These are phyloP conservation scores for Ophion slaviceki DNA, from an alignment of 2,888 invertebrate genomes.

Conservation along the genomic window DNA sequence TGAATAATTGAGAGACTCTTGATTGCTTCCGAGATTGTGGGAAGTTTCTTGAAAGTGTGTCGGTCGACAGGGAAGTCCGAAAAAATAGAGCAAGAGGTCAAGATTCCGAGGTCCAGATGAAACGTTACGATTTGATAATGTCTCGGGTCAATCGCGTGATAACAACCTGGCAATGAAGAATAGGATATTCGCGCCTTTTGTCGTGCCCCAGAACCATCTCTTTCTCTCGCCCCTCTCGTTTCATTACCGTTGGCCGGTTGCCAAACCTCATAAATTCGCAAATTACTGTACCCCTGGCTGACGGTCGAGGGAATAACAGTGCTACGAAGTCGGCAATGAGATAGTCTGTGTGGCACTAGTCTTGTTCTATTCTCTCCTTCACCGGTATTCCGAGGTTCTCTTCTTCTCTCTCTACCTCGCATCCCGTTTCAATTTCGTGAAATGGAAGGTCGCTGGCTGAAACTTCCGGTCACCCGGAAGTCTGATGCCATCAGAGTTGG, in stretches of 20 bases:
- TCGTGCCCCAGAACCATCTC: conserved; percentile 41
- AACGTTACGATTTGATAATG: conserved; percentile 56
- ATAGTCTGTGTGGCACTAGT: conserved; percentile 1
- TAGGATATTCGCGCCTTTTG: conserved; percentile 59
- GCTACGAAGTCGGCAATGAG: conserved; percentile 31
- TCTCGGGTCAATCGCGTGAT: conserved; percentile 58
- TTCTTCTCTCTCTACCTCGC: conserved; percentile 1
- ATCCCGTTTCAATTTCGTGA: conserved; percentile 51
- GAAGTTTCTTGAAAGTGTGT: conserved; percentile 5
- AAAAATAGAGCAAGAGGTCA: not conserved
- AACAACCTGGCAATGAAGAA: conserved; percentile 58
- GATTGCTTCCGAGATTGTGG: not conserved
- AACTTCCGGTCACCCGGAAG: conserved; percentile 50
- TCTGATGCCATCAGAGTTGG: conserved; percentile 23
- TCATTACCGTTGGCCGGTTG: conserved; percentile 73
- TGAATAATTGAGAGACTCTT: too few relatives aligned
- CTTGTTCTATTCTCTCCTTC: conserved; percentile 8
- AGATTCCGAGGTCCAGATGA: conserved; percentile 29
- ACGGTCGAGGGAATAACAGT: conserved; percentile 44
- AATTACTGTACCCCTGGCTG: conserved; percentile 70
- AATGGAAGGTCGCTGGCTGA: conserved; percentile 33
- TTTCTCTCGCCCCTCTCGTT: conserved; percentile 48
- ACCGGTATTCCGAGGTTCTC: not conserved
- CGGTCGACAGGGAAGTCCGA: not conserved
- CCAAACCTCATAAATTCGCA: conserved; percentile 77